phyloP scores from a whole-genome alignment of 2,888 invertebrate genomes.

The Andrena camellia region DNA sequence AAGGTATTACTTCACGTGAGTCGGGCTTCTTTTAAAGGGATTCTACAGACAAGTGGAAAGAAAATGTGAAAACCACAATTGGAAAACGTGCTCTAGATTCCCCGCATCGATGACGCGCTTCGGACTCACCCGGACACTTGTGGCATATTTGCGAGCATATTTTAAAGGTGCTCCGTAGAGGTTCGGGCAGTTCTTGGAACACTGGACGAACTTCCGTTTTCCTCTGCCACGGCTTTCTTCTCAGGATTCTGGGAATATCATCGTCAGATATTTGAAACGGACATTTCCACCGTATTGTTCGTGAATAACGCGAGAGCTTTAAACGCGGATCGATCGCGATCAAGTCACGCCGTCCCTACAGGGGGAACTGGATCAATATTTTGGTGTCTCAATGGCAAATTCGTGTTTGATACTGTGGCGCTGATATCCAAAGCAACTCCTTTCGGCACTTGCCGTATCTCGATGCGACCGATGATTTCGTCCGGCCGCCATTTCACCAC shows the following conservation, averaged over 20 bases:
- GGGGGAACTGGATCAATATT: neutral
- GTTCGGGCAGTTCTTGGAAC: slow-evolving; percentile 18
- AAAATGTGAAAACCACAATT: neutral
- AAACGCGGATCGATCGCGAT: neutral
- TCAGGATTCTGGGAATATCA: slow-evolving; percentile 39
- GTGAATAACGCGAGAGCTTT: neutral
- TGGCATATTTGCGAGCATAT: slow-evolving; percentile 31
- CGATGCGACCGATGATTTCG: slow-evolving; percentile 73
- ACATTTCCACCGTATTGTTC: neutral
- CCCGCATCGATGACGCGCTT: neutral
- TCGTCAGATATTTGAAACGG: slow-evolving; percentile 20
- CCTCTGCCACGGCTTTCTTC: slow-evolving; percentile 16
- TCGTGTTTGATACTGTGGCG: slow-evolving; percentile 37
- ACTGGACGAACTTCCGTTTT: slow-evolving; percentile 45
- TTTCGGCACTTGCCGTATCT: slow-evolving; percentile 74
- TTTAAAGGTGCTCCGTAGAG: slow-evolving; percentile 23
- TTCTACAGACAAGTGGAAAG: slow-evolving; percentile 16
- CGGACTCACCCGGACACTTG: slow-evolving; percentile 24
- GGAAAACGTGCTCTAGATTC: neutral
- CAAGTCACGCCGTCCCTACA: neutral
- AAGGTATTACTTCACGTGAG: slow-evolving; percentile 30
- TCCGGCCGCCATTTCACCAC: slow-evolving; percentile 39
- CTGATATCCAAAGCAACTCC: slow-evolving; percentile 70
- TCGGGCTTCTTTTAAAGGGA: neutral
- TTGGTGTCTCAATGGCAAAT: slow-evolving; percentile 9